These are phyloP conservation scores for Tetramorium alpestre DNA, from an alignment of 1,140 invertebrate genomes.

Conservation along the genomic window DNA sequence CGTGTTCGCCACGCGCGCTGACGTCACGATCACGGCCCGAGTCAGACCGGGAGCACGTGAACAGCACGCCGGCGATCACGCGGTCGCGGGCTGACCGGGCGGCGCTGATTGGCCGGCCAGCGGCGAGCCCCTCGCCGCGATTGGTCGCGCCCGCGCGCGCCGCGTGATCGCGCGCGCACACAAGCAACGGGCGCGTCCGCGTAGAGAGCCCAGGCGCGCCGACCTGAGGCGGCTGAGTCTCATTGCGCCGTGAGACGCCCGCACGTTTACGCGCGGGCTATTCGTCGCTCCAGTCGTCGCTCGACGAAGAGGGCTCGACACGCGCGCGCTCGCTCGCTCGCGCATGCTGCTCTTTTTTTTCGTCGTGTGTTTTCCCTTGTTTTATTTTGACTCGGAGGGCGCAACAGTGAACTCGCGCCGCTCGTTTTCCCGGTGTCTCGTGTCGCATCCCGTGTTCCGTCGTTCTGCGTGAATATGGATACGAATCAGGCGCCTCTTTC, in stretches of 20 bases:
- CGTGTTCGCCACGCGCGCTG: slow-evolving; percentile 81
- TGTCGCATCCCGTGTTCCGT: not conserved
- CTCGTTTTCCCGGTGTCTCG: no score
- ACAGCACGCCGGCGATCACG: slow-evolving; percentile 85
- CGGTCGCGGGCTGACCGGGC: slow-evolving; percentile 77
- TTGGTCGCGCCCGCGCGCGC: slow-evolving; percentile 78
- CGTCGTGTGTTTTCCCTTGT: not conserved
- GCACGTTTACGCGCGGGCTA: slow-evolving; percentile 58
- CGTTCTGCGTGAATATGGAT: slow-evolving; percentile 69
- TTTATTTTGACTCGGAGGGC: not conserved
- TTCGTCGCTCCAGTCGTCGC: slow-evolving; percentile 64
- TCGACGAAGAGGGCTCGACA: slow-evolving; percentile 25
- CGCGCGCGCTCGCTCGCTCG: no score
- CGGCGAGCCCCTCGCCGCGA: slow-evolving; percentile 82
- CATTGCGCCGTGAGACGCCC: slow-evolving; percentile 78
- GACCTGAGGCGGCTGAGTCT: slow-evolving; percentile 67
- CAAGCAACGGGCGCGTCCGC: slow-evolving; percentile 61
- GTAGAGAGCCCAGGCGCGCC: slow-evolving; percentile 55
- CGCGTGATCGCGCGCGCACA: slow-evolving; percentile 75
- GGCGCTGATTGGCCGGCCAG: slow-evolving; percentile 79
- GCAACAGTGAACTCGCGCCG: no score
- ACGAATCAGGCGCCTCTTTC: slow-evolving; percentile 83
- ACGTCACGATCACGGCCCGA: slow-evolving; percentile 86
- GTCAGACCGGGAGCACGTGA: slow-evolving; percentile 85
- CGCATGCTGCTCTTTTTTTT: not conserved